phyloP scores from a whole-genome alignment of 2,888 invertebrate species.

The Willowsia nigromaculata region DNA sequence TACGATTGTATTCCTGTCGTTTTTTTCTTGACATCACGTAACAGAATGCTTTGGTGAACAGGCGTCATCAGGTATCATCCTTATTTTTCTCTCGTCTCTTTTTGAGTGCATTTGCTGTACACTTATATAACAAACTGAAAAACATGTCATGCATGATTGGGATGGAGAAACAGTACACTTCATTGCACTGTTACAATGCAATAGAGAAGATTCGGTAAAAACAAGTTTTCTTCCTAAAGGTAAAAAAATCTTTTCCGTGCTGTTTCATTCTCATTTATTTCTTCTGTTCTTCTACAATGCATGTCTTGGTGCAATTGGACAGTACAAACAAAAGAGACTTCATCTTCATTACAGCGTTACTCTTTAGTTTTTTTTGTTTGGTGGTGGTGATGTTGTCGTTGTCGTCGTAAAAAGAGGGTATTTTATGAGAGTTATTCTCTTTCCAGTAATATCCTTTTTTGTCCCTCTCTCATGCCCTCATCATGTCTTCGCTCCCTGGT shows the following conservation, averaged over 20 bases:
- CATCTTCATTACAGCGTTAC: slow-evolving; percentile 51
- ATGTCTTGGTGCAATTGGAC: slow-evolving; percentile 51
- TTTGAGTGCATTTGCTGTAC: slow-evolving; percentile 36
- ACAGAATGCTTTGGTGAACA: slow-evolving; percentile 44
- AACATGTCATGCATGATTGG: slow-evolving; percentile 67
- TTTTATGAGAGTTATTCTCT: slow-evolving; percentile 8
- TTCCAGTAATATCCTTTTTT: not conserved
- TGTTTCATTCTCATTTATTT: slow-evolving; percentile 63
- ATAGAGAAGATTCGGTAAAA: slow-evolving; percentile 41
- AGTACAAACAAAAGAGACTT: slow-evolving; percentile 48
- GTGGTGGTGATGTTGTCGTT: slow-evolving; percentile 36
- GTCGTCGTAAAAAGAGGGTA: slow-evolving; percentile 43
- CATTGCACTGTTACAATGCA: slow-evolving; percentile 54
- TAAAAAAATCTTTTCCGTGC: slow-evolving; percentile 42
- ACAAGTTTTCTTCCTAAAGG: slow-evolving; percentile 43
- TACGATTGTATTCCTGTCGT: slow-evolving; percentile 54
- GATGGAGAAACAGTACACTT: slow-evolving; percentile 58
- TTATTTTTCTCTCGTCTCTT: slow-evolving; percentile 16
- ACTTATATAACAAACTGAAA: not conserved
- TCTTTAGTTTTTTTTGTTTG: slow-evolving; percentile 22
- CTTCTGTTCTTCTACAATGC: slow-evolving; percentile 31
- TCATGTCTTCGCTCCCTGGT: slow-evolving; percentile 64
- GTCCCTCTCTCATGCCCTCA: not conserved
- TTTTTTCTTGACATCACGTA: slow-evolving; percentile 67
- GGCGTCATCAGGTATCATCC: slow-evolving; percentile 69